A percentile compares a stretch with the other conserved stretches of the same genome.
phyloP scores from a whole-genome alignment of 2,113 vertebrate genomes.

The Myotis davidii region DNA sequence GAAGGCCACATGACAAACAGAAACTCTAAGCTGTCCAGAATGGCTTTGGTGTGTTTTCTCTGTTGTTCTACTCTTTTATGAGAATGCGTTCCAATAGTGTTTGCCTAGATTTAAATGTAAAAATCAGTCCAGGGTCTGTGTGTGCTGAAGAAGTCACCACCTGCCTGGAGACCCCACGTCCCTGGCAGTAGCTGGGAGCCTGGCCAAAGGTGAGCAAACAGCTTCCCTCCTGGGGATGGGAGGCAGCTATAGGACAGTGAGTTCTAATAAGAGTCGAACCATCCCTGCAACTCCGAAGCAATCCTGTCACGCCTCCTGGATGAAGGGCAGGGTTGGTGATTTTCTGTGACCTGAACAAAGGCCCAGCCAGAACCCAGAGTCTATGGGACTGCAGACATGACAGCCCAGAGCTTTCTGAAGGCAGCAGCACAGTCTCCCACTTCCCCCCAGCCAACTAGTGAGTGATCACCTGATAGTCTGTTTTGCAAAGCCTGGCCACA shows the following conservation, averaged over 20 bases:
- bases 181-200: too few species aligned
- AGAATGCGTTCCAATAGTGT: neutral
- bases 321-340: neutral
- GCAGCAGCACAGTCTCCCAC: neutral
- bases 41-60: neutral
- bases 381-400: fast-evolving
- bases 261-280: neutral
- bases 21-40: neutral
- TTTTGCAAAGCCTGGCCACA: too few species aligned
- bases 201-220: neutral
- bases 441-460: fast-evolving
- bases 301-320: fast-evolving
- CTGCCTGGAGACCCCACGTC: neutral
- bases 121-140: neutral
- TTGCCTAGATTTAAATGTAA: neutral
- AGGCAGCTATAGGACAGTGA: neutral
- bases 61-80: neutral
- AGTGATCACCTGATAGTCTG: fast-evolving
- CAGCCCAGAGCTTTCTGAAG: neutral
- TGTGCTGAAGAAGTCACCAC: fast-evolving
- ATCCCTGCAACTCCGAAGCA: neutral
- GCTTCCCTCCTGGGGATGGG: neutral
- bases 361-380: neutral
- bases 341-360: neutral
- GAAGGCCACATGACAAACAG: neutral